Evolutionary conservation across 2,113 vertebrate genomes (phyloP).

Genomic region (Otocyon megalotis): DNA sequence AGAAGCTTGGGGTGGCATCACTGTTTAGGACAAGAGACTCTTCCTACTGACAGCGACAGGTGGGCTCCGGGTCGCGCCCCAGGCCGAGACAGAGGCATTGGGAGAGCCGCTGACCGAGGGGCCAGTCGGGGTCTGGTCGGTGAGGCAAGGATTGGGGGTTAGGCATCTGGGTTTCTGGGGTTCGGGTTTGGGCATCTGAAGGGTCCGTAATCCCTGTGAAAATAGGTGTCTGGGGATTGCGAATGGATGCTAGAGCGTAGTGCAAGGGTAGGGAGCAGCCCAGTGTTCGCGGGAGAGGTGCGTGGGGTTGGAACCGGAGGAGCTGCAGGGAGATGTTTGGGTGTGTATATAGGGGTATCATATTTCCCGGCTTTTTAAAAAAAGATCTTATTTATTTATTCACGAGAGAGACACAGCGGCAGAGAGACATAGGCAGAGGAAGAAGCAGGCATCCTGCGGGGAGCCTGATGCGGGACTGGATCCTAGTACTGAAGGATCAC

Average conservation of each 20-base stretch:
- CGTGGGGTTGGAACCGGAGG: background rate
- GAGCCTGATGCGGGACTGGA: too few relatives aligned
- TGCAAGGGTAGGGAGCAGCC: background rate
- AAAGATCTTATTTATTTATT: too few relatives aligned
- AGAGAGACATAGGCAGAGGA: too few relatives aligned
- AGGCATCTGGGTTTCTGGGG: background rate
- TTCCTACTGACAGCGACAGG: background rate
- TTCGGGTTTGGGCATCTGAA: background rate
- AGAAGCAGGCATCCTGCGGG: too few relatives aligned
- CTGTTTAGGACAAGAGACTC: background rate
- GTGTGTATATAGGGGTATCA: background rate
- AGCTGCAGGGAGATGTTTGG: background rate
- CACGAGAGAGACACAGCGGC: too few relatives aligned
- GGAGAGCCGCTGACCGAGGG: background rate
- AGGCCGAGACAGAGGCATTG: background rate
- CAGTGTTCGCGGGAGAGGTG: background rate
- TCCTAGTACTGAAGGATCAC: too few relatives aligned
- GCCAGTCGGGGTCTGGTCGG: background rate
- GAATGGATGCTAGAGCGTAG: background rate
- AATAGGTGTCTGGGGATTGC: too few relatives aligned
- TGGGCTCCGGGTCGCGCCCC: fast-evolving
- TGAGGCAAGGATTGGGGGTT: background rate
- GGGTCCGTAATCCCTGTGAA: too few relatives aligned
- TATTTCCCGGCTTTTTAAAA: background rate
- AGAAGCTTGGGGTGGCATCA: background rate